Base-by-base conservation (phyloP, 2,797 vertebrate genomes). In the Sebastes diaconus region DNA sequence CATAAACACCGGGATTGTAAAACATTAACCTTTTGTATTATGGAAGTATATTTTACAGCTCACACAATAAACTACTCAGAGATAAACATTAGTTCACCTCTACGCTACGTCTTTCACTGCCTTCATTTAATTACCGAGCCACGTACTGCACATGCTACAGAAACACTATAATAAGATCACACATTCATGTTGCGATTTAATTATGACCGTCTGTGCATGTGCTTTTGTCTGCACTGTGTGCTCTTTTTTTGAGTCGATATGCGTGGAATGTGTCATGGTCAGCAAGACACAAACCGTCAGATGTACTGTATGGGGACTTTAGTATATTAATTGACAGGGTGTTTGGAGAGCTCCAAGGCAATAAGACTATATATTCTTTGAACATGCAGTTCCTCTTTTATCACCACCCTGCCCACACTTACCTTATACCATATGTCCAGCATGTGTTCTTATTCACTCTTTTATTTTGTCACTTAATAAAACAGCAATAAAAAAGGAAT, bases 121-220 rank as follows among this genome's bases (percentile, higher is more conserved):
- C 59, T 69, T 83, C 29, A 84, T 88, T 86, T 89, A 77, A 88
- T 90, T 83, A 87, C 34, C 42, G 50, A 50, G 20, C n/a, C 14
- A 20, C 79, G 74, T 22, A 13, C 30, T 34, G 64, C 75, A 68
- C 50, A 36, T 83, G 55, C 25, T 73, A 60, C 36, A 76, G 58
- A 76, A 80, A 75, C 30, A 78, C 64, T 78, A 61, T 68, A 77
- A 87, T 73, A 75, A 55, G 67, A 83, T 84, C 60, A 80, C 67
- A 84, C 50, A 73, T 81, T 59, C 55, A 83, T 63, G 79, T 72
- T 84, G 71, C 77, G 79, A 80, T 79, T 83, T 68, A 66, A 83
- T 73, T 80, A 87, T 74, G 71, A 83, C 36, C 7, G 22, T 55
- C 42, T 79, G 36, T 69, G 57, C n/a, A 58, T 52, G 64, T 72